These are phyloP conservation scores for Pocota personata DNA, from an alignment of 2,888 invertebrate species.

Conservation along the genomic window DNA sequence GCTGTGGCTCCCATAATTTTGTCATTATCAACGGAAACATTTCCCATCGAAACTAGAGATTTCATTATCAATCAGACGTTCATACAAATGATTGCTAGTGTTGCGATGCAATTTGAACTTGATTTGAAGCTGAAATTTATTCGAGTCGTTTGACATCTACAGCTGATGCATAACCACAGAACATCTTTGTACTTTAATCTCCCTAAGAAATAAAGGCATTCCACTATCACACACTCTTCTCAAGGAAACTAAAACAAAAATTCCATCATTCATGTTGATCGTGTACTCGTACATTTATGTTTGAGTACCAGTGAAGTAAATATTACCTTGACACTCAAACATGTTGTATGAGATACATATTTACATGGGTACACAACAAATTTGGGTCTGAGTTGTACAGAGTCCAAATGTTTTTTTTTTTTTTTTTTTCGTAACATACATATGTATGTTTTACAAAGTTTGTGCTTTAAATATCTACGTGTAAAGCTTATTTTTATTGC, in stretches of 20 bases:
- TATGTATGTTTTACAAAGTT: not conserved
- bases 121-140: not conserved
- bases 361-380: not conserved
- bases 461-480: not conserved
- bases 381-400: not conserved
- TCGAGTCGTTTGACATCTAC: not conserved
- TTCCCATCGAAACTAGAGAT: constrained; percentile 26
- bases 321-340: not conserved
- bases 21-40: constrained; percentile 33
- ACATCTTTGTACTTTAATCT: constrained; percentile 17
- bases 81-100: not conserved
- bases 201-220: not conserved
- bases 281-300: not conserved
- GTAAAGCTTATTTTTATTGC: not conserved
- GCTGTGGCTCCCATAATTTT: not conserved
- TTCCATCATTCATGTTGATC: constrained; percentile 3
- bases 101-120: constrained; percentile 33
- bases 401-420: not conserved
- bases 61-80: constrained; percentile 51
- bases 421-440: not conserved
- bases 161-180: not conserved
- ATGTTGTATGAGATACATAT: not conserved
- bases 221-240: not conserved
- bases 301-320: not conserved
- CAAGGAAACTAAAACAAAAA: not conserved